These are phyloP conservation scores for Nomada flava DNA, from an alignment of 2,888 invertebrate genomes.

Conservation along the genomic window DNA sequence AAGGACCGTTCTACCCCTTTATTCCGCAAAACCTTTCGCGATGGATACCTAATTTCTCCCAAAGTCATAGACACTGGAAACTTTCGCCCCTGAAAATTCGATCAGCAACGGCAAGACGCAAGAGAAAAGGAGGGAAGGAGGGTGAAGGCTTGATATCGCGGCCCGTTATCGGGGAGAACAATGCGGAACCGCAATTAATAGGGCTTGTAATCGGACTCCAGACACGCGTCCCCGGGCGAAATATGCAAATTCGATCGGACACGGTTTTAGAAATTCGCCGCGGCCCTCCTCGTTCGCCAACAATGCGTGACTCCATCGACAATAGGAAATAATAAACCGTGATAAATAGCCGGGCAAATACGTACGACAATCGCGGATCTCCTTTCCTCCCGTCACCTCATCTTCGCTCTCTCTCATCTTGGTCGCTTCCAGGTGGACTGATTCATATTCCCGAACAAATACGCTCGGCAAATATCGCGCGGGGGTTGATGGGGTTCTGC, in stretches of 20 bases:
- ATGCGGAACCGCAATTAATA: conserved; percentile 75
- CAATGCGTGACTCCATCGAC: conserved; percentile 81
- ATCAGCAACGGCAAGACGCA: background rate
- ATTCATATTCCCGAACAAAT: conserved; percentile 78
- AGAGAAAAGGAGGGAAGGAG: background rate
- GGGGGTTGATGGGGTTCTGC: conserved; percentile 45
- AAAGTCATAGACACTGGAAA: background rate
- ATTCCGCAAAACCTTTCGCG: background rate
- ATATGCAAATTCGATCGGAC: conserved; percentile 84
- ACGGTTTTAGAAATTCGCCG: conserved; percentile 82
- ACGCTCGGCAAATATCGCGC: conserved; percentile 74
- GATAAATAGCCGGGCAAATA: conserved; percentile 84
- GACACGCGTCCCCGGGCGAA: conserved; percentile 48
- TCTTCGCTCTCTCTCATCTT: conserved; percentile 19
- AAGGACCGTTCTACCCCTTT: background rate
- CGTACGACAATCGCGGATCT: conserved; percentile 72
- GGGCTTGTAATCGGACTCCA: conserved; percentile 80
- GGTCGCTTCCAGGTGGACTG: conserved; percentile 76
- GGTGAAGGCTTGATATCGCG: conserved; percentile 20
- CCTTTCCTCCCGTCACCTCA: conserved; percentile 36
- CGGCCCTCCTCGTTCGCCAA: conserved; percentile 77
- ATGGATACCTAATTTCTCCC: background rate
- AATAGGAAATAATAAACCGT: conserved; percentile 84
- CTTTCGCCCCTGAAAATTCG: background rate
- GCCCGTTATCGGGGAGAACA: conserved; percentile 57